Evolutionary conservation across 2,888 invertebrate species (phyloP).

Genomic region (Nipponacmea schrenckii): DNA sequence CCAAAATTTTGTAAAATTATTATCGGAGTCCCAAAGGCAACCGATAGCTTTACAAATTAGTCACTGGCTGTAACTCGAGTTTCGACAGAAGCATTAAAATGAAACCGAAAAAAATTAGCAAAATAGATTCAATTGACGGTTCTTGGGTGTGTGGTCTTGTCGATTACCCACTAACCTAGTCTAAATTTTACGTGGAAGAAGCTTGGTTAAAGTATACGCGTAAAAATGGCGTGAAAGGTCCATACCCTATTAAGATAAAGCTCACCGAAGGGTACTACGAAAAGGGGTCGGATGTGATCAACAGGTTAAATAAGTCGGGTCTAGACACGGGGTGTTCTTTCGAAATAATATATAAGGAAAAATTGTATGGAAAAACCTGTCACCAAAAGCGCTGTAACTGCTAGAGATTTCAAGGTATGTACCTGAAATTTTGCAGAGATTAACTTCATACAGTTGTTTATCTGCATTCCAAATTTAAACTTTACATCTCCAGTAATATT

Average conservation of each 20-base stretch:
- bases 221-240: background rate
- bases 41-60: slow-evolving; percentile 29
- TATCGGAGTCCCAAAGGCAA: slow-evolving; percentile 16
- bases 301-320: background rate
- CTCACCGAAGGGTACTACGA: background rate
- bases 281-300: background rate
- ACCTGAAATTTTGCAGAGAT: no score
- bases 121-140: background rate
- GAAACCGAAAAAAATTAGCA: slow-evolving; percentile 12
- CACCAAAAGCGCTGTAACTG: no score
- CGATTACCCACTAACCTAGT: background rate
- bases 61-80: slow-evolving; percentile 28
- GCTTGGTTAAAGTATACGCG: background rate
- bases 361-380: no score
- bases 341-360: no score
- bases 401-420: no score
- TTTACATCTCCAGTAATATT: no score
- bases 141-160: background rate
- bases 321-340: no score
- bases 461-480: no score
- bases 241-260: background rate
- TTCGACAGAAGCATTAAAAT: slow-evolving; percentile 27
- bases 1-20: slow-evolving; percentile 26
- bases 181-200: no score
- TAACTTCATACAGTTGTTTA: no score